These are phyloP conservation scores for Mastomys coucha DNA, from an alignment of 2,113 vertebrate species.

Conservation along the genomic window DNA sequence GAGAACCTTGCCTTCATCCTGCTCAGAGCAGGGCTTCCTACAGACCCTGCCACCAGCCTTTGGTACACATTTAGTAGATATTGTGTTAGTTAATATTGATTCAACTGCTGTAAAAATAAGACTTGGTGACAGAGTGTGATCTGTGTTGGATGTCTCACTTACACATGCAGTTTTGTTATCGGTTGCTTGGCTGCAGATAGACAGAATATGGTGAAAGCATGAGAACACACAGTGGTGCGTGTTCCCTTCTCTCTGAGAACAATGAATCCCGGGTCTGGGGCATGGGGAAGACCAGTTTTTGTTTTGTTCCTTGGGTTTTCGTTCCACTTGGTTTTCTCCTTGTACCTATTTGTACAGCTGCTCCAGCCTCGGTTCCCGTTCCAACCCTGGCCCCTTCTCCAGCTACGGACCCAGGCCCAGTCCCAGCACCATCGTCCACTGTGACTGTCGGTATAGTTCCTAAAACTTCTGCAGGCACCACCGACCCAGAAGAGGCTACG, in stretches of 20 bases:
- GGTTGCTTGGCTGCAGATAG: constrained; percentile 72
- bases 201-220: constrained; percentile 55
- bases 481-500: constrained; percentile 95
- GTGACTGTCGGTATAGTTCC: constrained; percentile 58
- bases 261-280: constrained; percentile 25
- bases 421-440: constrained; percentile 70
- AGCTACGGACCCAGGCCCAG: background rate
- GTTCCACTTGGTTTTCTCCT: constrained; percentile 67
- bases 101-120: constrained; percentile 46
- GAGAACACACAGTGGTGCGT: constrained; percentile 57
- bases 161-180: constrained; percentile 8
- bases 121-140: background rate
- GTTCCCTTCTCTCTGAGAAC: constrained; percentile 59
- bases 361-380: constrained; percentile 65
- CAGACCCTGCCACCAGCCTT: background rate
- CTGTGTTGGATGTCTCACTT: constrained; percentile 28
- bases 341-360: constrained; percentile 79
- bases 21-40: constrained; percentile 12
- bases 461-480: constrained; percentile 93
- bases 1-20: background rate
- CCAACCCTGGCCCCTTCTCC: constrained; percentile 7
- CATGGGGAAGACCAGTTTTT: constrained; percentile 55
- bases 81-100: constrained; percentile 2
- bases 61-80: background rate
- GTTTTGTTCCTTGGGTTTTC: constrained; percentile 61